Base-by-base conservation (phyloP, 2,797 vertebrate genomes). In the Carcharodon carcharias region DNA sequence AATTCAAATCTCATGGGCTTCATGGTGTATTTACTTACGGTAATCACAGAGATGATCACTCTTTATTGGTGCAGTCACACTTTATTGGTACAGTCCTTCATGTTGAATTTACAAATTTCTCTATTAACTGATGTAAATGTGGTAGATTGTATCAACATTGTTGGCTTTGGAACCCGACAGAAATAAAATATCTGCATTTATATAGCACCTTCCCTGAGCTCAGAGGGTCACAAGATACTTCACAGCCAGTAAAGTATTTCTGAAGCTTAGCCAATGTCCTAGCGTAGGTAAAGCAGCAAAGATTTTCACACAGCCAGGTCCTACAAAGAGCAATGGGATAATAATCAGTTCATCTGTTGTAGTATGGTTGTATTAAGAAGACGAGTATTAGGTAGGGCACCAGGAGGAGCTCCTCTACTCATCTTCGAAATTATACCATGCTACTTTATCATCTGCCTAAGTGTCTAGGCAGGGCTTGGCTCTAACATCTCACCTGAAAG, bases 1-100 rank as follows among this genome's bases (percentile, higher is more conserved):
- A 92, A n/a, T 92, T 92, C 89, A 92, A n/a, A 23, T 65, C 88
- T 92, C n/a, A 61, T 65, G 63, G 56, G 21, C 58, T n/a, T 92
- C 35, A n/a, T 65, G 89, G 16, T 40, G 89, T 91, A 63, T 65
- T 63, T 40, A n/a, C 58, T 21, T 65, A 35, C 89, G 65, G 89
- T n/a, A 63, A 58, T 58, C 56, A 92, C 89, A 40, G 1, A 65
- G 58, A 21, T 67, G 65, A 67, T 23, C 65, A 67, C 65, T 18
- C 65, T 31, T 89, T 89, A 58, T 56, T 89, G 87, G 56, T 35
- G 26, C 21, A 54, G 9, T 28, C 50, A 50, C 45, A 50, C 1
- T 85, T 85, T 85, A 85, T 45, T 85, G 80, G 45, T 26, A 4
- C 56, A 61, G 6, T 18, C 58, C 58, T 61, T 91, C 14, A 16